phyloP scores from a whole-genome alignment of 2,888 invertebrate species.

The Margaritifera margaritifera region DNA sequence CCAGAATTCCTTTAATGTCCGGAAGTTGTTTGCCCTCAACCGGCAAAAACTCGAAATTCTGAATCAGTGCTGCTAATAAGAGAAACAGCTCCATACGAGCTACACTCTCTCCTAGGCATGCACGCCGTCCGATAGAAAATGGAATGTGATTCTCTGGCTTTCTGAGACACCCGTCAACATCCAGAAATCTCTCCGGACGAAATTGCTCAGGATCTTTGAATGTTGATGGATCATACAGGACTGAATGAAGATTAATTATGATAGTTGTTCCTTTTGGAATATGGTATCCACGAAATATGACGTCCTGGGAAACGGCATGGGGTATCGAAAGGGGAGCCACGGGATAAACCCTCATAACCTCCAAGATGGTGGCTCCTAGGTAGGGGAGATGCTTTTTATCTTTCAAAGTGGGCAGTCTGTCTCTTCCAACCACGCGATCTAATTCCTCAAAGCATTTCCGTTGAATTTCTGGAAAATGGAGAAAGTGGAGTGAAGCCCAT shows the following conservation, averaged over 20 bases:
- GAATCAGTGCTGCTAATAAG: slow-evolving; percentile 32
- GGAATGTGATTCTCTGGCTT: slow-evolving; percentile 34
- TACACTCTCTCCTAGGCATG: slow-evolving; percentile 6
- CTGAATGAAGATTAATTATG: slow-evolving; percentile 46
- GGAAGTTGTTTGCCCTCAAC: slow-evolving; percentile 23
- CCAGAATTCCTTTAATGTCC: slow-evolving; percentile 23
- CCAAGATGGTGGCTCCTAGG: slow-evolving; percentile 58
- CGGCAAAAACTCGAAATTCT: slow-evolving; percentile 29
- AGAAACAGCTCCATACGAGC: slow-evolving; percentile 47
- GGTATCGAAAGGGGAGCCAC: slow-evolving; percentile 45
- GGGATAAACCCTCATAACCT: slow-evolving; percentile 48
- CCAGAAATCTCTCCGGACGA: slow-evolving; percentile 51
- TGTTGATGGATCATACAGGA: slow-evolving; percentile 35
- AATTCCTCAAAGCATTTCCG: slow-evolving; percentile 40
- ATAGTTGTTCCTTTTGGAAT: slow-evolving; percentile 53
- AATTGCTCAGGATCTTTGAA: slow-evolving; percentile 49
- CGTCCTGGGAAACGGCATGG: slow-evolving; percentile 36
- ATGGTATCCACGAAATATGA: slow-evolving; percentile 48
- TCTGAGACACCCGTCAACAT: slow-evolving; percentile 17
- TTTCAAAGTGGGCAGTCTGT: slow-evolving; percentile 25
- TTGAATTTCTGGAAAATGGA: slow-evolving; percentile 80
- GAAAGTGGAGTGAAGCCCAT: slow-evolving; percentile 87
- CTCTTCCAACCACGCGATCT: slow-evolving; percentile 64
- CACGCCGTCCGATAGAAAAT: slow-evolving; percentile 33
- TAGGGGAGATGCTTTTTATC: slow-evolving; percentile 42